Evolutionary conservation across 2,888 invertebrate genomes (phyloP).

Genomic region (Drosophila paramelanica): DNA sequence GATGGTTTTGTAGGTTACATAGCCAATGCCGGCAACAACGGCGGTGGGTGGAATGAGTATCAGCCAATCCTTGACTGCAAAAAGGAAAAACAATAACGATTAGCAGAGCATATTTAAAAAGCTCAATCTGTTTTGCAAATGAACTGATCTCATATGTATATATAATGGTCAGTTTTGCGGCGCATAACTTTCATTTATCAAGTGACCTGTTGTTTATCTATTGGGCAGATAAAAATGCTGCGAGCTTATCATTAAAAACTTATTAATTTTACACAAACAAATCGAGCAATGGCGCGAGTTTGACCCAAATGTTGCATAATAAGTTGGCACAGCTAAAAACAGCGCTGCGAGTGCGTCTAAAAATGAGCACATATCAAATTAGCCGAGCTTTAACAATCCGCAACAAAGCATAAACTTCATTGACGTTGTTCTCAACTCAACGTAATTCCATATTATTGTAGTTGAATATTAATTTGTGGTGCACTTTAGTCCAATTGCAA

Average conservation of each 20-base stretch:
- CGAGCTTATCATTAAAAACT: conserved; percentile 29
- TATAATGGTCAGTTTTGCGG: neutral
- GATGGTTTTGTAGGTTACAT: conserved; percentile 91
- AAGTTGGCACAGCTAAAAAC: conserved; percentile 28
- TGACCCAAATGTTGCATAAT: conserved; percentile 66
- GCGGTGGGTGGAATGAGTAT: conserved; percentile 93
- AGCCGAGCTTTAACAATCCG: neutral
- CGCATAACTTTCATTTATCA: conserved; percentile 26
- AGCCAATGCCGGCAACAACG: conserved; percentile 91
- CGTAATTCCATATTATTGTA: conserved; percentile 11
- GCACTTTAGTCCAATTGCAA: conserved; percentile 44
- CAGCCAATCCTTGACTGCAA: conserved; percentile 92
- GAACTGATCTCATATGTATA: conserved; percentile 1
- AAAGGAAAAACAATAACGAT: neutral
- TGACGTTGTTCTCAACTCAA: neutral
- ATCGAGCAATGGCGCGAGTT: conserved; percentile 28
- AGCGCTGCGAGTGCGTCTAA: neutral
- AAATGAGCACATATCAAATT: conserved; percentile 7
- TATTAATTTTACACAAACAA: conserved; percentile 20
- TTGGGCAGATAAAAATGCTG: conserved; percentile 38
- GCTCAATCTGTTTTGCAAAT: conserved; percentile 17
- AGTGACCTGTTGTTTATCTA: conserved; percentile 36
- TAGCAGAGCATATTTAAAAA: conserved; percentile 36
- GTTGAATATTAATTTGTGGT: conserved; percentile 24
- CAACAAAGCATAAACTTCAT: conserved; percentile 2